Base-by-base conservation (phyloP, 2,797 vertebrate genomes). In the Spinus olivaceus region DNA sequence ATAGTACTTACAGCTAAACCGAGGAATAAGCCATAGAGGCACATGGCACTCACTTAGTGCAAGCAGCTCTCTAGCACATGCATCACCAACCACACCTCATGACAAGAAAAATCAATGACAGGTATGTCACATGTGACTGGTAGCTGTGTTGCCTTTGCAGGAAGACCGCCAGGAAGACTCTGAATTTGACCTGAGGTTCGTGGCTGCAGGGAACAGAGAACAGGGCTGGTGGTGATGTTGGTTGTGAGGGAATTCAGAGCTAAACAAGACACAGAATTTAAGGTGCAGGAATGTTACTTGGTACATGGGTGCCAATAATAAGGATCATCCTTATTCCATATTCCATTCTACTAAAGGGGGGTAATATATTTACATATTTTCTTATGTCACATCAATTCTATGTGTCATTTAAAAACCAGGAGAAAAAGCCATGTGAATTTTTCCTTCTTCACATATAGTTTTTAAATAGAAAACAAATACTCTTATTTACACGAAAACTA, bases 181-280 rank as follows among this genome's bases (percentile, higher is more conserved):
- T 66, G 54, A 95, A 95, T 95, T 96, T 92, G 56, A 73, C 5
- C 35, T 67, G 72, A 88, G 82, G 70, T 66, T 54, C n/a, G 18
- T 44, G 35, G 57, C 71, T 95, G 51, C 59, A 73, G 44, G 61
- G 93, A 96, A 56, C 8, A 78, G 21, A 54, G 51, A 93, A 54
- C 30, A 83, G 27, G 12, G 6, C 53, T 91, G 51, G 30, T 79
- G 57, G 65, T 33, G 33, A 14, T 50, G 33, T 49, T 24, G 10
- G 6, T 5, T 4, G 3, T 46, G 12, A 49, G 8, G 33, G 9
- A 78, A 60, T 25, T 67, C 16, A 88, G 53, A 77, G 60, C 17
- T 71, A 70, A 94, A 92, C 33, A 78, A 32, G 32, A 56, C 27
- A 6, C 18, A 33, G 21, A 28, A 78, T 69, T 93, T 84, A 82